Base-by-base conservation (phyloP, 2,113 vertebrate genomes). In the Furnarius figulus region DNA sequence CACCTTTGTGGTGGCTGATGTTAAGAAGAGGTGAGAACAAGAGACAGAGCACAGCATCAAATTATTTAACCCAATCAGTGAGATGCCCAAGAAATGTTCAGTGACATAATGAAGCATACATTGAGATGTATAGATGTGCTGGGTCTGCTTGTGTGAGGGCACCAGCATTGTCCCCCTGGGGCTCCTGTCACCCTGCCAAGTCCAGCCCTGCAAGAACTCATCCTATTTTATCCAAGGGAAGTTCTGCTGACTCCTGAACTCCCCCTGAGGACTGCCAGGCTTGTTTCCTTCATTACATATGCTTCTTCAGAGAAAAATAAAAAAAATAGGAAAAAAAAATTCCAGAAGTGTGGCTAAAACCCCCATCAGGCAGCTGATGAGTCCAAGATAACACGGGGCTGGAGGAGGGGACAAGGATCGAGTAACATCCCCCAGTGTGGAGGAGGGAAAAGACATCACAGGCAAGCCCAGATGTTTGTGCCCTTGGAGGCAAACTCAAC, bases 301-400 rank as follows among this genome's bases (percentile, higher is more conserved):
- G 4, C 28, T 67, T 47, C 55, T 56, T 52, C 42, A 15, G 56
- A 59, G 52, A 23, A 42, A 58, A 9, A 31, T 62, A 33, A 3
- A 6, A 33, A 4, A 6, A 40, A 53, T 0, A 2, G 2, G 12
- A 28, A 31, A 7, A 23, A 47, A 18, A 3, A 14, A 50, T 2
- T 8, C 28, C 40, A 3, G 4, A n/a, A 74, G 12, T 1, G 13
- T 65, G 39, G 39, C 22, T 55, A 25, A 49, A 66, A 1, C 5
- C 37, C 14, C 25, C 27, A 42, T 3, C 15, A 30, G 27, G 40
- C 44, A 55, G 66, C 84, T 28, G 52, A 31, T 11, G 77, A 80
- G 37, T 4, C 46, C 85, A 22, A 24, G 80, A n/a, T 5, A 83
- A 30, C 1, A 0, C 9, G 0, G 23, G 37, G 63, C 65, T 62